Evolutionary conservation across 2,113 vertebrate genomes (phyloP).

Genomic region (Rhea pennata): DNA sequence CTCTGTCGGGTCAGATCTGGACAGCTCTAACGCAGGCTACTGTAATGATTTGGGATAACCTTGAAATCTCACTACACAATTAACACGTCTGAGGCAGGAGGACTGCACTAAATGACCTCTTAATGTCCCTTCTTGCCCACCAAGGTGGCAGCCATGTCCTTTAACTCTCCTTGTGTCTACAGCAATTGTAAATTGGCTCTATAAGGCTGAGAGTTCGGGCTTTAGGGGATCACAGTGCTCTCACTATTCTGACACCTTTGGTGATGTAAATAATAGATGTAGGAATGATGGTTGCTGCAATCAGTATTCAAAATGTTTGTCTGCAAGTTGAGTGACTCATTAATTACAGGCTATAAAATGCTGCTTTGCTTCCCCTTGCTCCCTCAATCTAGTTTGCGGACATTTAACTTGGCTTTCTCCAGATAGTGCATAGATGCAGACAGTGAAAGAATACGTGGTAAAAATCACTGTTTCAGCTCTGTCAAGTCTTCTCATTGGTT

Average conservation of each 20-base stretch:
- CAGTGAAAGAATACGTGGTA: not conserved
- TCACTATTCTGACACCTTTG: not conserved
- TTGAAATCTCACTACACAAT: not conserved
- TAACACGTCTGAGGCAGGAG: not conserved
- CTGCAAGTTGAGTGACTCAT: slow-evolving; percentile 37
- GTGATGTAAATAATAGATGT: not conserved
- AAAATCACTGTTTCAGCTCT: not conserved
- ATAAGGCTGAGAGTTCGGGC: not conserved
- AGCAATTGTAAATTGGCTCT: not conserved
- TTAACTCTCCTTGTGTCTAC: not conserved
- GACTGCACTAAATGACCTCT: not conserved
- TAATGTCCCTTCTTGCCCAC: not conserved
- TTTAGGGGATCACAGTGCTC: not conserved
- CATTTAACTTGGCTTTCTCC: not conserved
- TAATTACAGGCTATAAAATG: slow-evolving; percentile 61
- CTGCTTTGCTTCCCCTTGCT: slow-evolving; percentile 23
- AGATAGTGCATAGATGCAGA: not conserved
- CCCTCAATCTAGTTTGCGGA: not conserved
- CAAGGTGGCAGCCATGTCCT: not conserved
- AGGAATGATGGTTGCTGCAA: not conserved
- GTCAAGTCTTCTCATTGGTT: not conserved
- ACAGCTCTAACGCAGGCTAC: not conserved
- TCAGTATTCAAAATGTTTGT: slow-evolving; percentile 59
- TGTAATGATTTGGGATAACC: not conserved
- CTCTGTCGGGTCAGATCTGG: not conserved